Evolutionary conservation across 2,888 invertebrate species (phyloP).

Genomic region (Hypselothyrea guttata): DNA sequence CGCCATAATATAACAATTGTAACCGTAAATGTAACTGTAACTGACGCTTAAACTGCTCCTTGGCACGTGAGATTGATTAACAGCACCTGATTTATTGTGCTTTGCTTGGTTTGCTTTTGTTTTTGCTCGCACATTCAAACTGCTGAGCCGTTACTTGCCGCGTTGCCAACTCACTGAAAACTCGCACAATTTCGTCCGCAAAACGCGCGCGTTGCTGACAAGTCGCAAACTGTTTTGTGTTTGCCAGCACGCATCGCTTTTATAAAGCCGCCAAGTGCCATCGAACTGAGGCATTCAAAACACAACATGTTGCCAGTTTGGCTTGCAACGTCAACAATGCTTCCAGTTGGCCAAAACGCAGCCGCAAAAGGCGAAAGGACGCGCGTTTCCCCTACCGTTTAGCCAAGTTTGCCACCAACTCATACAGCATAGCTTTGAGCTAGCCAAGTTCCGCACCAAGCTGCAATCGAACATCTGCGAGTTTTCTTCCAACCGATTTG

Average conservation of each 20-base stretch:
- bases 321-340: constrained; percentile 64
- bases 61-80: constrained; percentile 72
- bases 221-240: constrained; percentile 47
- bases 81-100: constrained; percentile 60
- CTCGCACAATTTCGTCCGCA: background rate
- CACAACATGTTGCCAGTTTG: constrained; percentile 64
- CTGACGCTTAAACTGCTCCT: constrained; percentile 40
- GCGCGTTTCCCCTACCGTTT: background rate
- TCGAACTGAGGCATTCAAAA: constrained; percentile 63
- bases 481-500: too few species aligned
- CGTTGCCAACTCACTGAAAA: background rate
- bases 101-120: too few species aligned
- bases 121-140: constrained; percentile 14
- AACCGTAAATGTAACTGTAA: constrained; percentile 22
- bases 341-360: constrained; percentile 36
- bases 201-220: constrained; percentile 56
- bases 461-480: too few species aligned
- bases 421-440: too few species aligned
- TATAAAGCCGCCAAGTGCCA: constrained; percentile 51
- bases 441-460: too few species aligned
- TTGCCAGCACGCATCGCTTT: constrained; percentile 38
- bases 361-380: constrained; percentile 15
- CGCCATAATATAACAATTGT: background rate
- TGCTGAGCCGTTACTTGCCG: constrained; percentile 19
- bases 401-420: constrained; percentile 47